Percentiles rank a stretch among this genome's conserved stretches.
Evolutionary conservation across 2,113 vertebrate genomes (phyloP).

Genomic region (Centropus bengalensis): DNA sequence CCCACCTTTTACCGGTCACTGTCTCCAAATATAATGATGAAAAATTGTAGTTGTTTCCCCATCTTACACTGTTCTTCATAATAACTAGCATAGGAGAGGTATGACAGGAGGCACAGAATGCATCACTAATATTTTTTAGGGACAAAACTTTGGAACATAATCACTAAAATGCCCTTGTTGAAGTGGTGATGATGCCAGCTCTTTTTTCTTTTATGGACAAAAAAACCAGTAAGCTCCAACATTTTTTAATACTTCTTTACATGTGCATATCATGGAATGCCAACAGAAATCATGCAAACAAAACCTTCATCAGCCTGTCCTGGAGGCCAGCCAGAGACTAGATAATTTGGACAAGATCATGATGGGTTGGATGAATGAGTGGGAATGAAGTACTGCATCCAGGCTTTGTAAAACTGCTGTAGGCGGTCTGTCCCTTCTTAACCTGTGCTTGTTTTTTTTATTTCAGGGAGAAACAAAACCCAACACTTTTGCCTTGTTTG

Average conservation of each 20-base stretch:
- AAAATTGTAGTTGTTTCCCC: slow-evolving; percentile 8
- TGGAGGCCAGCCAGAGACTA: slow-evolving; percentile 40
- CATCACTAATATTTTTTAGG: not conserved
- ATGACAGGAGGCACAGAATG: not conserved
- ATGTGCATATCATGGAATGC: not conserved
- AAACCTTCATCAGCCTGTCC: slow-evolving; percentile 38
- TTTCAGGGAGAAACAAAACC: not conserved
- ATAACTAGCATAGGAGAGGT: not conserved
- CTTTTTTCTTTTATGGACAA: not conserved
- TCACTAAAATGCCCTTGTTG: not conserved
- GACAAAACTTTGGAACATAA: not conserved
- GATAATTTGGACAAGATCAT: slow-evolving; percentile 30
- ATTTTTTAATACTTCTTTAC: slow-evolving; percentile 1
- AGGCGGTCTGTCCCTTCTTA: not conserved
- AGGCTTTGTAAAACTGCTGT: not conserved
- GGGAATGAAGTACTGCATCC: not conserved
- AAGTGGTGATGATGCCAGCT: not conserved
- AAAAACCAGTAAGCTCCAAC: not conserved
- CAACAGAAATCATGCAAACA: slow-evolving; percentile 42
- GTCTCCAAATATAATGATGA: slow-evolving; percentile 12
- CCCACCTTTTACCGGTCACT: not conserved
- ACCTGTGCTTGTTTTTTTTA: not conserved
- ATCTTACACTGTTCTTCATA: not conserved
- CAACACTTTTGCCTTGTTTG: not conserved
- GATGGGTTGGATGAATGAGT: not conserved